phyloP scores from a whole-genome alignment of 2,888 invertebrate genomes.

The Aelia acuminata region DNA sequence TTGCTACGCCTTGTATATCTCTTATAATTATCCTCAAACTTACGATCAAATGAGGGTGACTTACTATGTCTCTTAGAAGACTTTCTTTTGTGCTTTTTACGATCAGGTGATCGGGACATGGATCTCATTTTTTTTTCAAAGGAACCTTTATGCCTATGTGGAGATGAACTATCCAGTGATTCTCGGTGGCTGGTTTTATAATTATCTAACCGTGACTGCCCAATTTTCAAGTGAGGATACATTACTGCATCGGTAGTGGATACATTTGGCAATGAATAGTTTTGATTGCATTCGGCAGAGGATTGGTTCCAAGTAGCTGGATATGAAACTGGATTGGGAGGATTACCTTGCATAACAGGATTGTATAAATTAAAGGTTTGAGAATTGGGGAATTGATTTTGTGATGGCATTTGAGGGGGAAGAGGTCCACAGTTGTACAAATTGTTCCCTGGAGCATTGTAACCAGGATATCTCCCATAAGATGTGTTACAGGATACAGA shows the following conservation, averaged over 20 bases:
- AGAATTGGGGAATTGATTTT: not conserved
- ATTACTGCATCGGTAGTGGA: not conserved
- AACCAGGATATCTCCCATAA: constrained; percentile 20
- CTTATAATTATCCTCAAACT: no score
- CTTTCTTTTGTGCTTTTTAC: constrained; percentile 43
- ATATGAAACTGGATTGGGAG: not conserved
- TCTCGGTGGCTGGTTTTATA: not conserved
- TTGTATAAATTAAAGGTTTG: constrained; percentile 1
- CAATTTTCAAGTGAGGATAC: constrained; percentile 43
- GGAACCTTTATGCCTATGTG: not conserved
- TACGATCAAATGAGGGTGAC: not conserved
- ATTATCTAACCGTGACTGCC: not conserved
- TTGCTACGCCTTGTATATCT: not conserved
- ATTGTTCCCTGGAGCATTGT: not conserved
- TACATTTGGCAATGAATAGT: not conserved
- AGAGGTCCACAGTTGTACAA: not conserved
- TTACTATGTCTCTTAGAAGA: not conserved
- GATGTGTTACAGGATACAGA: not conserved
- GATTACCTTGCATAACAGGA: constrained; percentile 22
- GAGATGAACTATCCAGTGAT: not conserved
- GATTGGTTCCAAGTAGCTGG: constrained; percentile 37
- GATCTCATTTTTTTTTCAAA: not conserved
- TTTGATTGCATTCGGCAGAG: not conserved
- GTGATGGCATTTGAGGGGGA: not conserved
- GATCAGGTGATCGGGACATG: not conserved